phyloP scores from a whole-genome alignment of 2,797 vertebrate species.

The Delichon dasypus region DNA sequence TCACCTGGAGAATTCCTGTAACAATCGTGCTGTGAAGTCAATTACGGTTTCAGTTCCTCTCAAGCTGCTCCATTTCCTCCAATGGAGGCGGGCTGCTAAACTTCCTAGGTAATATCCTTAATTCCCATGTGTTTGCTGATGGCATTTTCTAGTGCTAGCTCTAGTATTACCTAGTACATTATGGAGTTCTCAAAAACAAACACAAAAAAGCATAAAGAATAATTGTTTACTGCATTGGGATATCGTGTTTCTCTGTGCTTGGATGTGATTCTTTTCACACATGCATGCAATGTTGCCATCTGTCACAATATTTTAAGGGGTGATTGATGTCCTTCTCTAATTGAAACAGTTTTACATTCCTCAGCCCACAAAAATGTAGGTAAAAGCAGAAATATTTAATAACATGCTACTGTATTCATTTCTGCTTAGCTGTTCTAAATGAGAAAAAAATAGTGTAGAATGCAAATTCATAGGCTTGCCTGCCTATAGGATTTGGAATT shows the following conservation, averaged over 20 bases:
- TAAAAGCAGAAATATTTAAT: background rate
- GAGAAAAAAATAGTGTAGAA: background rate
- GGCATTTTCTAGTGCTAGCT: conserved; percentile 4
- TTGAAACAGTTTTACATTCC: background rate
- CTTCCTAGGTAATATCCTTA: background rate
- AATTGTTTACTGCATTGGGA: background rate
- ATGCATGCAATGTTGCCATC: background rate
- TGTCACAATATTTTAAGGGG: background rate
- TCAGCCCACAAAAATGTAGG: background rate
- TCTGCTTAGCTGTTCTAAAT: background rate
- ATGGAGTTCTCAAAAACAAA: background rate
- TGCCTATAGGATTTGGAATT: background rate
- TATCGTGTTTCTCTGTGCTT: background rate
- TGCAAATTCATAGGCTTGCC: background rate
- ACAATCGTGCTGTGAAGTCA: background rate
- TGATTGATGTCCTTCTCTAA: background rate
- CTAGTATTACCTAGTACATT: background rate
- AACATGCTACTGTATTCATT: background rate
- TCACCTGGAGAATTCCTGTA: background rate
- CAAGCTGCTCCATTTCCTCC: background rate
- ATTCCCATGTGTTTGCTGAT: background rate
- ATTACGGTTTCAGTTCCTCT: background rate
- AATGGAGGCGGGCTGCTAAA: fast-evolving
- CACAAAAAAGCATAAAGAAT: background rate
- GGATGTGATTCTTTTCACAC: background rate